Conservation (phyloP, 2,888 invertebrate species). For the Notocelia uddmanniana region DNA sequence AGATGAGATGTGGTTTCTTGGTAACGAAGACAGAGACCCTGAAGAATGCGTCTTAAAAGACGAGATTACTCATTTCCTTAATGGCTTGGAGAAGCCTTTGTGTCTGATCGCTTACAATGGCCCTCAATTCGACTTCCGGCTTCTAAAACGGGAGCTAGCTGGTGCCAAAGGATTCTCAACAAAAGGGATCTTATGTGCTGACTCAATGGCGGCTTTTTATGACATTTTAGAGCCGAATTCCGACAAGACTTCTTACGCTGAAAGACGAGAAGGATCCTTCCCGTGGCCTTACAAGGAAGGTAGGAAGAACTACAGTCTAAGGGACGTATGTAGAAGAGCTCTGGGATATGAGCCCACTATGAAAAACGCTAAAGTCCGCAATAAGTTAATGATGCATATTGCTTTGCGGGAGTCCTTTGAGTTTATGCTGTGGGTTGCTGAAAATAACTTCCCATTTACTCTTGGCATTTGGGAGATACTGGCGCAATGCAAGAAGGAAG, state of each 20-base stretch:
- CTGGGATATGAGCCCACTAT: neutral
- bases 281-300: slow-evolving; percentile 3
- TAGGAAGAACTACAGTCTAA: neutral
- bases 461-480: neutral
- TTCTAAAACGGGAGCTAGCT: neutral
- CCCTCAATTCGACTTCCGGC: neutral
- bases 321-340: slow-evolving; percentile 1
- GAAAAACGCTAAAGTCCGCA: neutral
- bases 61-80: neutral
- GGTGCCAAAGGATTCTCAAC: neutral
- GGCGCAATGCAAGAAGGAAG: neutral
- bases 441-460: slow-evolving; percentile 1
- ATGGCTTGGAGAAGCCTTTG: neutral
- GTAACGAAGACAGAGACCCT: neutral
- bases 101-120: slow-evolving; percentile 17
- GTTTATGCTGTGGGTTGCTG: slow-evolving; percentile 8
- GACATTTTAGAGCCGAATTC: slow-evolving; percentile 1
- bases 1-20: neutral
- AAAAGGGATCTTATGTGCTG: neutral
- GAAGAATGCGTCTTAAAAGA: neutral
- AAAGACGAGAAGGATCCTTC: neutral
- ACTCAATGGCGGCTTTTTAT: slow-evolving; percentile 11
- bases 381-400: neutral
- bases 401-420: neutral
- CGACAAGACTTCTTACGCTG: neutral